phyloP scores from a whole-genome alignment of 2,797 vertebrate genomes.

The Fistularia commersonii region DNA sequence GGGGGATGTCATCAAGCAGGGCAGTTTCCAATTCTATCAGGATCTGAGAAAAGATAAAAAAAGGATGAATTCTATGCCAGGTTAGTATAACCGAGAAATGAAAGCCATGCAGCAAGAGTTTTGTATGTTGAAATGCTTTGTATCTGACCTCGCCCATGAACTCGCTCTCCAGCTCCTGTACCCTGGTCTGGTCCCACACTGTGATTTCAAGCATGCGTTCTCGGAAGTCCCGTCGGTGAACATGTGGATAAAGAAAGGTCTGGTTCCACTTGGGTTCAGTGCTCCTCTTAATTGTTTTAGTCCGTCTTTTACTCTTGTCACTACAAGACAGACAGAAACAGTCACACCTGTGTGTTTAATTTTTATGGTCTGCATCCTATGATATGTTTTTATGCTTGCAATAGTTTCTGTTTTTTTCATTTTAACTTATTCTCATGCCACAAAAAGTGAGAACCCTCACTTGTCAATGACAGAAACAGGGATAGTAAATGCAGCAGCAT shows the following conservation, averaged over 20 bases:
- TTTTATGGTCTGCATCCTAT: neutral
- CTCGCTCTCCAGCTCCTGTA: constrained; percentile 92
- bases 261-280: constrained; percentile 96
- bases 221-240: constrained; percentile 93
- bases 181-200: constrained; percentile 91
- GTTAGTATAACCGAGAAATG: neutral
- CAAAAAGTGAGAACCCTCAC: too few species aligned
- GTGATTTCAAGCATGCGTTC: constrained; percentile 95
- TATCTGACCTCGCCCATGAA: constrained; percentile 89
- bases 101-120: too few species aligned
- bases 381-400: too few species aligned
- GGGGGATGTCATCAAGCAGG: constrained; percentile 91
- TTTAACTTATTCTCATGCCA: too few species aligned
- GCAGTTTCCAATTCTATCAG: constrained; percentile 97
- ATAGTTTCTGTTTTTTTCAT: too few species aligned
- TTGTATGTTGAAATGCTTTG: neutral
- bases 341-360: neutral
- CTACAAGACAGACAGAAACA: constrained; percentile 50
- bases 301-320: constrained; percentile 94
- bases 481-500: too few species aligned
- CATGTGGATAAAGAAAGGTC: constrained; percentile 91
- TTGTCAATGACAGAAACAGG: too few species aligned
- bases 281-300: constrained; percentile 94
- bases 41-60: constrained; percentile 72
- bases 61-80: neutral